These are phyloP conservation scores for Toxotes jaculatrix DNA, from an alignment of 2,113 vertebrate genomes.

Conservation along the genomic window DNA sequence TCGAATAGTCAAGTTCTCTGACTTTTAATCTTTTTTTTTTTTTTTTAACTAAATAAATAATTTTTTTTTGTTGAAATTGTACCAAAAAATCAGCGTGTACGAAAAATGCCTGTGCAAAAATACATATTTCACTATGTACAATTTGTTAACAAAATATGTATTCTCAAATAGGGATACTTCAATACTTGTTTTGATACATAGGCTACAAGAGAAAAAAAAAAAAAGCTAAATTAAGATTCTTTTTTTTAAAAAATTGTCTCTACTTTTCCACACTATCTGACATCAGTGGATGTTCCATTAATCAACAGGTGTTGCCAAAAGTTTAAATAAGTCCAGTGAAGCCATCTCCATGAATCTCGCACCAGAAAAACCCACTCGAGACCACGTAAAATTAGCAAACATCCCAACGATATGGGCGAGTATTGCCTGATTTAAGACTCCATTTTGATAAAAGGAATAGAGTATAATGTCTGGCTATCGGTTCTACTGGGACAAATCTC, in stretches of 20 bases:
- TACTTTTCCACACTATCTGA: slow-evolving; percentile 75
- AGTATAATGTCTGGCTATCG: slow-evolving; percentile 49
- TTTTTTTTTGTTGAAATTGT: slow-evolving; percentile 88
- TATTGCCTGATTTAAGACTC: slow-evolving; percentile 76
- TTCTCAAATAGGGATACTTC: slow-evolving; percentile 98
- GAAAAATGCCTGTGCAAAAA: slow-evolving; percentile 99
- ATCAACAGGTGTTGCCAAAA: slow-evolving; percentile 88
- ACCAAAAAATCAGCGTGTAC: slow-evolving; percentile 94
- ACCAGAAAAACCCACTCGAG: slow-evolving; percentile 54
- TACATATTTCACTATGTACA: slow-evolving; percentile 99
- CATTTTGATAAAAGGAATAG: slow-evolving; percentile 61
- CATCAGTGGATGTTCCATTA: slow-evolving; percentile 87
- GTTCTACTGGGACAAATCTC: slow-evolving; percentile 42
- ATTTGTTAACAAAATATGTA: slow-evolving; percentile 99
- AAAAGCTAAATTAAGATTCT: slow-evolving; percentile 50
- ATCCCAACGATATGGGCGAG: slow-evolving; percentile 38
- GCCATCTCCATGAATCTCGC: slow-evolving; percentile 75
- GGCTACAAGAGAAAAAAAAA: slow-evolving; percentile 76
- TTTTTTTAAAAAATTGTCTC: slow-evolving; percentile 77
- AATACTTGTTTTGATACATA: slow-evolving; percentile 91
- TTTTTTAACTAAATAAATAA: slow-evolving; percentile 96
- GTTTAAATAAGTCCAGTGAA: slow-evolving; percentile 66
- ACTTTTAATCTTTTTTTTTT: slow-evolving; percentile 85
- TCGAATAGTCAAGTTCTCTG: slow-evolving; percentile 94
- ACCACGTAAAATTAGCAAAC: slow-evolving; percentile 40